Percentiles rank a stretch among this genome's conserved stretches.
These are phyloP conservation scores for Dendronephthya gigantea DNA, from an alignment of 64 coral and sea anemone species.

Conservation along the genomic window DNA sequence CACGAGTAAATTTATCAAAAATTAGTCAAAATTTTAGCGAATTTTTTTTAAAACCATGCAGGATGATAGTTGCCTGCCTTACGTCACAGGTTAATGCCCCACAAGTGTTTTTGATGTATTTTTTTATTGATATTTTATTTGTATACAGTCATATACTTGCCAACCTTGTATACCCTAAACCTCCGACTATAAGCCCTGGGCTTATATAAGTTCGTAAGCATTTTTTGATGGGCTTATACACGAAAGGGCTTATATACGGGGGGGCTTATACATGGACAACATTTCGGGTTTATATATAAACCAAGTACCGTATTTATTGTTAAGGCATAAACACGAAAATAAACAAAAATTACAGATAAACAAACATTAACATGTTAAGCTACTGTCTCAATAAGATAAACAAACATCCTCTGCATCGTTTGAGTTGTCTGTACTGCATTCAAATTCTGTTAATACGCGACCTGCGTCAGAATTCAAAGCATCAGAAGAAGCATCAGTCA, in stretches of 20 bases:
- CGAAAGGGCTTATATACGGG: background rate
- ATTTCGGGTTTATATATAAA: background rate
- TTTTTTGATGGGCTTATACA: constrained; percentile 2
- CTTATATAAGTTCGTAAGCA: background rate
- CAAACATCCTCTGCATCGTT: background rate
- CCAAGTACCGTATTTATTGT: background rate
- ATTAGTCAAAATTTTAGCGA: no score
- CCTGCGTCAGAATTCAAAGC: background rate
- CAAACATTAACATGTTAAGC: background rate
- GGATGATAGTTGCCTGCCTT: no score
- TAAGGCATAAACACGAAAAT: background rate
- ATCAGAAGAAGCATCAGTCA: background rate
- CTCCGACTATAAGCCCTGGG: background rate
- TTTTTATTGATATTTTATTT: no score
- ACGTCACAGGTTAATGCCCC: no score
- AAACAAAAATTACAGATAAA: background rate
- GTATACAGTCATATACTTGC: no score
- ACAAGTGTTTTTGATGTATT: no score
- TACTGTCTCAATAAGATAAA: background rate
- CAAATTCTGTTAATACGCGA: no score
- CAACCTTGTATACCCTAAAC: background rate
- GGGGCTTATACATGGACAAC: background rate
- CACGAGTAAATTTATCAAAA: no score
- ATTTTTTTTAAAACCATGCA: no score
- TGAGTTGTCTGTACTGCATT: background rate